Percentiles rank a stretch among this genome's conserved stretches.
phyloP scores from a whole-genome alignment of 1,140 invertebrate genomes.

The Trichogramma pretiosum region DNA sequence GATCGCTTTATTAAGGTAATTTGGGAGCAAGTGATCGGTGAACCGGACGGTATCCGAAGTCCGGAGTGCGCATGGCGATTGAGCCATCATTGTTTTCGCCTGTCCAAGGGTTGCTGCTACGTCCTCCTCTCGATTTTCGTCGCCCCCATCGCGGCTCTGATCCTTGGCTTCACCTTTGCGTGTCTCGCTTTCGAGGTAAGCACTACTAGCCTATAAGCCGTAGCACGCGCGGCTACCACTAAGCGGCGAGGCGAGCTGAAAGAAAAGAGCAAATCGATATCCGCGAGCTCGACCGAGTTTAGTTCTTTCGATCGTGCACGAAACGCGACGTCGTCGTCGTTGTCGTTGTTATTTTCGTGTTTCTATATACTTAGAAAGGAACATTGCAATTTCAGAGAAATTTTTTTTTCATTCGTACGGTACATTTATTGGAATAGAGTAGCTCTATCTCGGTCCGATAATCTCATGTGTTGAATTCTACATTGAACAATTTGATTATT shows the following conservation, averaged over 20 bases:
- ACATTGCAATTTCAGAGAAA: no score
- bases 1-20: slow-evolving; percentile 46
- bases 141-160: slow-evolving; percentile 58
- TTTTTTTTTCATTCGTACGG: no score
- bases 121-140: slow-evolving; percentile 56
- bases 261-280: slow-evolving; percentile 5
- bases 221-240: no score
- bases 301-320: no score
- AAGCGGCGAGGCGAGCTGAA: background rate
- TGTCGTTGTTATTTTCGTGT: no score
- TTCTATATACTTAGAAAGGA: no score
- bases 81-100: slow-evolving; percentile 59
- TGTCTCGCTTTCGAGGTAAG: slow-evolving; percentile 64
- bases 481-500: no score
- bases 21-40: slow-evolving; percentile 71
- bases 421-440: no score
- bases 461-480: no score
- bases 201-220: background rate
- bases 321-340: no score
- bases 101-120: slow-evolving; percentile 63
- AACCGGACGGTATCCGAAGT: slow-evolving; percentile 64
- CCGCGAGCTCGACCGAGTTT: slow-evolving; percentile 1
- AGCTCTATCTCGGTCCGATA: no score
- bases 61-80: slow-evolving; percentile 67
- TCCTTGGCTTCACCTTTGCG: slow-evolving; percentile 64